Evolutionary conservation across 2,113 vertebrate species (phyloP).

Genomic region (Rissa tridactyla): DNA sequence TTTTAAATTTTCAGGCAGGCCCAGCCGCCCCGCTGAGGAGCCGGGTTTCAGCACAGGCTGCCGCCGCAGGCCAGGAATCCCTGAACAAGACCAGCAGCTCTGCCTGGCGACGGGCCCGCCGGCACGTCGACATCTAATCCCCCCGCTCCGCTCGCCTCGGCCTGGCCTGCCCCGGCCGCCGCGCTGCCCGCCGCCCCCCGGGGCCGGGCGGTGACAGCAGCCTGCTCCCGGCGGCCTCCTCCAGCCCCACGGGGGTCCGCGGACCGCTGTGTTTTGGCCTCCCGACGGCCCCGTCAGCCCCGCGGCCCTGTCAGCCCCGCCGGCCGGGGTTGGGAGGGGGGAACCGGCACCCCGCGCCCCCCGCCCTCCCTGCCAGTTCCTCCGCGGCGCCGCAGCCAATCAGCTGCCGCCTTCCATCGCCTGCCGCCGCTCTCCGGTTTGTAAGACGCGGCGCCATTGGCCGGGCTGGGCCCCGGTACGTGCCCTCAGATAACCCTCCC

Average conservation of each 20-base stretch:
- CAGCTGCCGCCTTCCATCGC: conserved; percentile 50
- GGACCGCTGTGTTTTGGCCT: not conserved
- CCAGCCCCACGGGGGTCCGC: not conserved
- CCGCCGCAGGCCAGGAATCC: not conserved
- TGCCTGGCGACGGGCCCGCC: not conserved
- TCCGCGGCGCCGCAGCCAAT: conserved; percentile 72
- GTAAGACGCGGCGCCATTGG: conserved; percentile 76
- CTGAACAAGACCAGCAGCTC: not conserved
- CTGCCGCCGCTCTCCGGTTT: conserved; percentile 46
- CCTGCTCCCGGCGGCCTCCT: not conserved
- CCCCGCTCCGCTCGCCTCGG: not conserved
- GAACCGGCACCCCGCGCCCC: not conserved
- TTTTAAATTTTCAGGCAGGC: not conserved
- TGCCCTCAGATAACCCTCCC: conserved; percentile 69
- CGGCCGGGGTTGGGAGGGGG: no score
- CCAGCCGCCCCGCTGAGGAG: not conserved
- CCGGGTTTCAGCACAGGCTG: not conserved
- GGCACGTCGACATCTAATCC: not conserved
- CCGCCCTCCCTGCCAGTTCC: conserved; percentile 40
- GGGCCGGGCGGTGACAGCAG: not conserved
- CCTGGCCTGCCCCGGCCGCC: not conserved
- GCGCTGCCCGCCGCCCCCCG: not conserved
- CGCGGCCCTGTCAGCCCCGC: not conserved
- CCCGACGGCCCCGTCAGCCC: not conserved
- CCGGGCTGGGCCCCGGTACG: conserved; percentile 53